These are phyloP conservation scores for Drosophila acutilabella DNA, from an alignment of 2,888 invertebrate species.

Conservation along the genomic window DNA sequence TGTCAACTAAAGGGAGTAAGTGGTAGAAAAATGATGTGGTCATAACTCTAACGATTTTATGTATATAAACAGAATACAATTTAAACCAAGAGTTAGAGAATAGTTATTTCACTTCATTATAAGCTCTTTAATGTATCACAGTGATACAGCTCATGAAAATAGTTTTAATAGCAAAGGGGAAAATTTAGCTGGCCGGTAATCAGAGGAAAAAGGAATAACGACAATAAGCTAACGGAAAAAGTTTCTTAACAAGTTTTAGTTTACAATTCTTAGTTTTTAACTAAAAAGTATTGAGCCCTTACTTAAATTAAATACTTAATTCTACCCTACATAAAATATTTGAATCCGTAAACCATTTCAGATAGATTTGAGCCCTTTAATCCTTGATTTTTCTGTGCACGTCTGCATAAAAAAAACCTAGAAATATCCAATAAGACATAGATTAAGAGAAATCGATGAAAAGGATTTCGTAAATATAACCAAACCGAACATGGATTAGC, in stretches of 20 bases:
- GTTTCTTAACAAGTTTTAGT: too few species aligned
- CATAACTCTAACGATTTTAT: conserved; percentile 16
- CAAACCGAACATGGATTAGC: not conserved
- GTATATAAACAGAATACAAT: not conserved
- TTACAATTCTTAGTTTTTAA: too few species aligned
- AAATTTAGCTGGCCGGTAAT: too few species aligned
- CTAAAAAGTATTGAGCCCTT: too few species aligned
- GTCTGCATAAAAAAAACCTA: too few species aligned
- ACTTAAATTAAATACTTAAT: too few species aligned
- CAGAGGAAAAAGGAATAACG: too few species aligned
- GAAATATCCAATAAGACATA: not conserved
- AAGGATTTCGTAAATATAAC: not conserved
- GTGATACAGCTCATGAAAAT: not conserved
- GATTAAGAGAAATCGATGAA: not conserved
- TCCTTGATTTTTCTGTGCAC: too few species aligned
- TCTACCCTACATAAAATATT: too few species aligned
- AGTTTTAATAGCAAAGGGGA: not conserved
- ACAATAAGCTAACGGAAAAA: too few species aligned
- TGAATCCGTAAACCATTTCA: too few species aligned
- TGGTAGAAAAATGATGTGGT: conserved; percentile 10
- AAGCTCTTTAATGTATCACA: not conserved
- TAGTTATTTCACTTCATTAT: not conserved
- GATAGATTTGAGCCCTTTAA: too few species aligned
- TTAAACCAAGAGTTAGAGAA: not conserved
- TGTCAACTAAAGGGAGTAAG: conserved; percentile 4